Base-by-base conservation (phyloP, 2,797 vertebrate species). In the Enteromius trimaculatus region DNA sequence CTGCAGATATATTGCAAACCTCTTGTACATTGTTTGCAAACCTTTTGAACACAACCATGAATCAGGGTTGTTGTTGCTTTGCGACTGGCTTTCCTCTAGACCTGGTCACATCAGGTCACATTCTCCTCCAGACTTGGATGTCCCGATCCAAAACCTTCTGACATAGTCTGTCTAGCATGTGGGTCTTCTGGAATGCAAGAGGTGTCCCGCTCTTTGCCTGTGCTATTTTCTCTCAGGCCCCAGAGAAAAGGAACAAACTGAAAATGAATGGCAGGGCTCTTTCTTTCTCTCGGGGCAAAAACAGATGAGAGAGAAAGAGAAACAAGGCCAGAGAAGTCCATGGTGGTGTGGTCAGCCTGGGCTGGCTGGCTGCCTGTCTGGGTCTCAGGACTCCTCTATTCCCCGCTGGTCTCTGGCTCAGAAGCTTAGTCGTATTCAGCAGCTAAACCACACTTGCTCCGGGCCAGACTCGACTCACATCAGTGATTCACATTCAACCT, bases 101-200 rank as follows among this genome's bases (percentile, higher is more conserved):
- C 76, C 62, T 87, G 80, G 93, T 92, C 92, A 91, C 85, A 58
- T 89, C 84, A 92, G 93, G 93, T 92, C 93, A 94, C 86, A 42
- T 65, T 74, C 53, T 53, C 84, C 66, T 68, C 69, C 16, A 65
- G 34, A 76, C 76, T 55, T 70, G 51, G 10, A 71, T 42, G 62
- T 83, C 51, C 83, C 51, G 26, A 26, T 79, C 58, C 79, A 72
- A 68, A 83, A 55, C 44, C 75, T 42, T 80, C 69, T 71, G 49
- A 77, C 74, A 37, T 34, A 26, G 80, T 37, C 49, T 86, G 76
- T 82, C 60, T 77, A 74, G 60, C 70, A 49, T 70, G 58, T 62
- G 58, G 78, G 42, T 37, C 65, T 34, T 55, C 82, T 81, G 64
- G 37, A n/a, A 64, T 74, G 62, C 39, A 21, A 49, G 51, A 83